Conservation (phyloP, 2,113 vertebrate species). For the Jacana jacana region DNA sequence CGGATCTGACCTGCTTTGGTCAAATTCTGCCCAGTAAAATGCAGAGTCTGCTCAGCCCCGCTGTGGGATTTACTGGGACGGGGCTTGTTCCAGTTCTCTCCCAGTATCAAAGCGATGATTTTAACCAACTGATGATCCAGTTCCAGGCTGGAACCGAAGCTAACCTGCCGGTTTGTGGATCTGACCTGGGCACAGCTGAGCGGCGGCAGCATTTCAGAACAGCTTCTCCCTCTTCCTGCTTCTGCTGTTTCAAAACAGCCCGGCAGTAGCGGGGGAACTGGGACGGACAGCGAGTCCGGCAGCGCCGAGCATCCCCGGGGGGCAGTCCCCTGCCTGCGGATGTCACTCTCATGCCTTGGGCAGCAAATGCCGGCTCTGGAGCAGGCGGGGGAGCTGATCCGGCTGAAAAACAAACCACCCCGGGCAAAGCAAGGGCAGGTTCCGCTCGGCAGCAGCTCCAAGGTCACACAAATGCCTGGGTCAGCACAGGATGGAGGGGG, state of each 20-base stretch:
- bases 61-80: not conserved
- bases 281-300: not conserved
- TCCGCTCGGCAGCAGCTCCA: accelerated
- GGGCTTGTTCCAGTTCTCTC: not conserved
- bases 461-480: not conserved
- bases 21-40: not conserved
- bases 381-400: not conserved
- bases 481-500: not conserved
- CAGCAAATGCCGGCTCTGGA: conserved; percentile 13
- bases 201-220: not conserved
- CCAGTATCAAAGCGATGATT: conserved; percentile 26
- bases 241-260: not conserved
- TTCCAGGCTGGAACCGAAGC: conserved; percentile 21
- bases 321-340: not conserved
- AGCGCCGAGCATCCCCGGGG: not conserved
- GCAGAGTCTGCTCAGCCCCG: not conserved
- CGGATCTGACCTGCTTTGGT: not conserved
- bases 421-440: not conserved
- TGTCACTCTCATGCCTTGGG: conserved; percentile 9
- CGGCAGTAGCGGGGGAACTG: no score
- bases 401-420: not conserved
- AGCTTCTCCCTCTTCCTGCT: not conserved
- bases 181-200: conserved; percentile 39
- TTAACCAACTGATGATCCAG: conserved; percentile 54
- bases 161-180: not conserved